phyloP scores from a whole-genome alignment of 2,113 vertebrate genomes.

The Anguilla japonica region DNA sequence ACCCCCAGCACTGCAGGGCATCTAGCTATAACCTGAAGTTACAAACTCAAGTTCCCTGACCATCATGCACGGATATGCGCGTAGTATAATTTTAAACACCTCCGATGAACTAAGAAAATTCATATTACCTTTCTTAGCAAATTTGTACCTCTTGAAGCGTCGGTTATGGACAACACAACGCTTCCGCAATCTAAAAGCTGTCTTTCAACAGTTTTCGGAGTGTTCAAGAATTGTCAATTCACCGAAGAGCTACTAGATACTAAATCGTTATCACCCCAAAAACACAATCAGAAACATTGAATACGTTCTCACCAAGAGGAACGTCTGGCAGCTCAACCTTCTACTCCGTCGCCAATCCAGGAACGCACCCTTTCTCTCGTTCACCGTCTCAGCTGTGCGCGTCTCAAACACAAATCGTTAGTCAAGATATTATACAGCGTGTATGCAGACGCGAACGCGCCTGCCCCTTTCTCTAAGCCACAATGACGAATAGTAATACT shows the following conservation, averaged over 20 bases:
- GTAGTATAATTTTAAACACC: no score
- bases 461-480: background rate
- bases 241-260: background rate
- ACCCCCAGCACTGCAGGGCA: no score
- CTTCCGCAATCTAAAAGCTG: background rate
- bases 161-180: no score
- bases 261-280: background rate
- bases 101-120: no score
- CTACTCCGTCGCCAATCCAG: background rate
- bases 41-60: no score
- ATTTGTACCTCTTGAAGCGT: no score
- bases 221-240: background rate
- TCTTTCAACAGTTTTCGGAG: background rate
- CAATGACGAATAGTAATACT: background rate
- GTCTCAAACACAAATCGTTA: no score
- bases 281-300: background rate
- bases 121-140: no score
- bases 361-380: background rate
- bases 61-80: no score
- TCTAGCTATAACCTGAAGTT: no score
- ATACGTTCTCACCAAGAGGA: background rate
- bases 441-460: background rate
- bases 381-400: background rate
- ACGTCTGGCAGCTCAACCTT: background rate
- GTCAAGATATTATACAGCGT: no score